phyloP scores from a whole-genome alignment of 2,797 vertebrate species.

The Clarias laeviceps region DNA sequence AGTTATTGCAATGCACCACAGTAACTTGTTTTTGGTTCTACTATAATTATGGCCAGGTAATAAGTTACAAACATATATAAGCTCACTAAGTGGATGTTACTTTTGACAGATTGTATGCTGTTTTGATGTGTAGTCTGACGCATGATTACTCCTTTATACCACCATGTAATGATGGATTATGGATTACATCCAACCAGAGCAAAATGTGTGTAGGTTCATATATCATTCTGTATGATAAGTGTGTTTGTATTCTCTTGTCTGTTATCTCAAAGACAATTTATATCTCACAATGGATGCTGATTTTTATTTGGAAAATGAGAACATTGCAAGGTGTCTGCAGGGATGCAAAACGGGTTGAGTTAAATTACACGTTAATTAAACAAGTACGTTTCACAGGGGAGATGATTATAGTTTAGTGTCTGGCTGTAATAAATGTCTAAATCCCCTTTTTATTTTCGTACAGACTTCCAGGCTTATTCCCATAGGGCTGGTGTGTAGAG shows the following conservation, averaged over 20 bases:
- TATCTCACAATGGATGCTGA: neutral
- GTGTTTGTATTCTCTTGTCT: neutral
- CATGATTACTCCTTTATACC: conserved; percentile 1
- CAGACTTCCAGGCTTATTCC: neutral
- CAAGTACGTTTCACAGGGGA: neutral
- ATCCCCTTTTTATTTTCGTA: neutral
- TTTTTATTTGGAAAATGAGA: neutral
- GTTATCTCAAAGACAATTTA: neutral
- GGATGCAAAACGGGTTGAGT: neutral
- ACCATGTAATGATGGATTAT: neutral
- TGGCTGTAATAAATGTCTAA: neutral
- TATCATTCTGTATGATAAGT: neutral
- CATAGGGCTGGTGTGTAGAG: neutral
- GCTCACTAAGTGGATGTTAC: neutral
- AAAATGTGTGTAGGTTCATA: neutral
- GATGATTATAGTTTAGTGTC: neutral
- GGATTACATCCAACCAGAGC: neutral
- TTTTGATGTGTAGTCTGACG: conserved; percentile 20
- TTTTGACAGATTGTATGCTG: neutral
- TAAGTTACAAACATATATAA: neutral
- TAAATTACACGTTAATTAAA: neutral
- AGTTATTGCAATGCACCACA: neutral
- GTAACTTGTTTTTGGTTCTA: neutral
- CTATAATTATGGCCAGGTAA: neutral
- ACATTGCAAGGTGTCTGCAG: neutral